phyloP scores from a whole-genome alignment of 2,113 vertebrate genomes.

The Ctenomys sociabilis region DNA sequence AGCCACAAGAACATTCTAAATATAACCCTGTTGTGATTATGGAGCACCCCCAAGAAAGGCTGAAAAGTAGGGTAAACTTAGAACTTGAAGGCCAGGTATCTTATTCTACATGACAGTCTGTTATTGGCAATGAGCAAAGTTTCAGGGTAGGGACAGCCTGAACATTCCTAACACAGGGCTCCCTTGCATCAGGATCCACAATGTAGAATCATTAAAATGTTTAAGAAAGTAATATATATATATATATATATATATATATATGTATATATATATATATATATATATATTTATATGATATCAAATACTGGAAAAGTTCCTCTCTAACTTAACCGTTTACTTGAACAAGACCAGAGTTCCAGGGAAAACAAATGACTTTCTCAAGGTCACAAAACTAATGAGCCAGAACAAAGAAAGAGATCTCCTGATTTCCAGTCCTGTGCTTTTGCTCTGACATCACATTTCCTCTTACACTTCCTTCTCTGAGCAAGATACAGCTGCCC shows the following conservation, averaged over 20 bases:
- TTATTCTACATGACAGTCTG: neutral
- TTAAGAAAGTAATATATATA: neutral
- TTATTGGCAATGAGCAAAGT: neutral
- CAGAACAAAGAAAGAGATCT: constrained; percentile 60
- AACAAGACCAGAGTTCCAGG: constrained; percentile 46
- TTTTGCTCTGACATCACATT: constrained; percentile 54
- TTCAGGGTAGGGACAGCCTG: neutral
- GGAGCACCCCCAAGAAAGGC: neutral
- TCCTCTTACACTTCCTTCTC: constrained; percentile 64
- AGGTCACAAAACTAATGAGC: constrained; percentile 57
- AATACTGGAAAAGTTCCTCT: constrained; percentile 11
- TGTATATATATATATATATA: no score
- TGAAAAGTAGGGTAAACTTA: neutral
- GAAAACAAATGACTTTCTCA: constrained; percentile 60
- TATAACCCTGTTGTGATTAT: neutral
- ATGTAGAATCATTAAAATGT: neutral
- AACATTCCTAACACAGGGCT: constrained; percentile 21
- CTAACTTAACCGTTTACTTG: constrained; percentile 21
- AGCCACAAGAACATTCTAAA: neutral
- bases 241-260: no score
- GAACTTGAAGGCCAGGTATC: constrained; percentile 3
- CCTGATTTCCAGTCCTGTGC: constrained; percentile 52
- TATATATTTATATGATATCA: neutral
- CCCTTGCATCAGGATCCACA: neutral
- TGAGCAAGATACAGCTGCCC: constrained; percentile 39